phyloP scores from a whole-genome alignment of 2,888 invertebrate species.

The Deilephila porcellus region DNA sequence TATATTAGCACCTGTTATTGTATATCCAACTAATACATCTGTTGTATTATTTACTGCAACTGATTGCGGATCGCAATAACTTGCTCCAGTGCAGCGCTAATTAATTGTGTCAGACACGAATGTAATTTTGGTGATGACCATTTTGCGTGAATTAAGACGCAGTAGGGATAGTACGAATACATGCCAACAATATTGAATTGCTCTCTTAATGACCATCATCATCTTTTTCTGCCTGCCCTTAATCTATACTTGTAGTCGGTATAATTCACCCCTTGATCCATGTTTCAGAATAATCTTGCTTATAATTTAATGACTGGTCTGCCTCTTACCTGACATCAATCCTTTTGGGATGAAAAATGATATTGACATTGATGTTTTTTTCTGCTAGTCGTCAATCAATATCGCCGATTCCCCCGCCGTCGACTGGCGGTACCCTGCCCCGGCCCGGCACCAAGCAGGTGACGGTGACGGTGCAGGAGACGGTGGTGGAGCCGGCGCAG shows the following conservation, averaged over 20 bases:
- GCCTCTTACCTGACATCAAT: no score
- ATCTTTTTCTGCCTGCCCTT: no score
- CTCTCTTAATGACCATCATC: not conserved
- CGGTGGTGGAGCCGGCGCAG: conserved; percentile 80
- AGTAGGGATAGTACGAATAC: not conserved
- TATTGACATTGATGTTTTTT: not conserved
- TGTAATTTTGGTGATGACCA: conserved; percentile 6
- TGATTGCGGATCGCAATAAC: conserved; percentile 8
- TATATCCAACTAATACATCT: conserved; percentile 36
- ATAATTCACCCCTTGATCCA: no score
- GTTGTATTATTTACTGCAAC: conserved; percentile 35
- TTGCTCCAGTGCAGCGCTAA: not conserved
- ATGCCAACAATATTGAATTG: not conserved
- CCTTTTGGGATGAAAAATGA: not conserved
- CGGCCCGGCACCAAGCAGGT: conserved; percentile 85
- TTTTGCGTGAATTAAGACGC: not conserved
- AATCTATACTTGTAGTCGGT: no score
- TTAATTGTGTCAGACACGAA: conserved; percentile 7
- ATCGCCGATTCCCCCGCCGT: conserved; percentile 64
- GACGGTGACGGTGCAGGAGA: conserved; percentile 83
- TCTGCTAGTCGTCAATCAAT: conserved; percentile 65
- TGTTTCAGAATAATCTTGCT: no score
- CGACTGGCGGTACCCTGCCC: conserved; percentile 69
- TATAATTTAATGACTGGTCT: no score
- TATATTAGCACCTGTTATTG: conserved; percentile 50